A percentile compares a stretch with the other conserved stretches of the same genome.
Conservation (phyloP, 1,140 invertebrate species). For the Plodia interpunctella region DNA sequence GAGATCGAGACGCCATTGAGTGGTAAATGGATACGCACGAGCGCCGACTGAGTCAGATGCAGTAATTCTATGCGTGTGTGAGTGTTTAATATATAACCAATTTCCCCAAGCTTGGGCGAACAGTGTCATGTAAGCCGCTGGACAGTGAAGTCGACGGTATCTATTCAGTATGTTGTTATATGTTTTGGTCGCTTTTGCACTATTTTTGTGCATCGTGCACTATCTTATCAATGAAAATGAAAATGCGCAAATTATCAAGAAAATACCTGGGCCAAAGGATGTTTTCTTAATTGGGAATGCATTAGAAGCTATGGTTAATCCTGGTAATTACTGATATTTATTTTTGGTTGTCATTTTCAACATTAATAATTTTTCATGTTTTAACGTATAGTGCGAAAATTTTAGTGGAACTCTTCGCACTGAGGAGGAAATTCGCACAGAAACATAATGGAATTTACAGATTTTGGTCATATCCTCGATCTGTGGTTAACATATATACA, state of each 20-base stretch:
- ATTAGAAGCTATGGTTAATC: slow-evolving; percentile 12
- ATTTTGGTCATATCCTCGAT: slow-evolving; percentile 32
- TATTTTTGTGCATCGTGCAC: slow-evolving; percentile 23
- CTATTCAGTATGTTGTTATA: not conserved
- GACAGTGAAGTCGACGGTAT: not conserved
- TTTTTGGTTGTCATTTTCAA: not conserved
- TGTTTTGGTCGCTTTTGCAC: not conserved
- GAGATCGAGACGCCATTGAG: not conserved
- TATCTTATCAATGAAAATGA: slow-evolving; percentile 28
- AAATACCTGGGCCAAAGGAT: slow-evolving; percentile 28
- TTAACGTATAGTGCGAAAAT: slow-evolving; percentile 8
- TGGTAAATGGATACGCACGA: not conserved
- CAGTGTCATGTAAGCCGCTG: not conserved
- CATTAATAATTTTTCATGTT: not conserved
- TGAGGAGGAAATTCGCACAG: slow-evolving; percentile 18
- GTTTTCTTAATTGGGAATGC: slow-evolving; percentile 32
- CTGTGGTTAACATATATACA: slow-evolving; percentile 42
- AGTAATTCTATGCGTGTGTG: not conserved
- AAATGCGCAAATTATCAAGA: slow-evolving; percentile 22
- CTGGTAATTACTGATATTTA: slow-evolving; percentile 23
- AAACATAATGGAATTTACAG: slow-evolving; percentile 26
- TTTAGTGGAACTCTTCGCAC: slow-evolving; percentile 27
- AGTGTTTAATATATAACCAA: not conserved
- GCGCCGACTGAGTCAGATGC: not conserved
- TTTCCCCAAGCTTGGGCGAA: not conserved